Evolutionary conservation across 2,797 vertebrate species (phyloP).

Genomic region (Novumbra hubbsi): DNA sequence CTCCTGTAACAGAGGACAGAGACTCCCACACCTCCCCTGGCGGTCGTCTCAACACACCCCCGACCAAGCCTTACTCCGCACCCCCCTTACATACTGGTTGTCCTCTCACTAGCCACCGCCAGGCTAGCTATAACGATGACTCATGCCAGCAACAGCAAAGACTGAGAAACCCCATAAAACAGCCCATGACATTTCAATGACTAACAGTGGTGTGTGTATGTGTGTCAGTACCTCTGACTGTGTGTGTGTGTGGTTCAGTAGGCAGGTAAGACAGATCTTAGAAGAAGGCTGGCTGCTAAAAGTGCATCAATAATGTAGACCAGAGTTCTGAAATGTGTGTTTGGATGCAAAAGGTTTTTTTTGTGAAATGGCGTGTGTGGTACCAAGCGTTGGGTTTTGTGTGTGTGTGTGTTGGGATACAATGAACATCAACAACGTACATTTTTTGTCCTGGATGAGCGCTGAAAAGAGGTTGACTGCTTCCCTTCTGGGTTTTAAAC

Average conservation of each 20-base stretch:
- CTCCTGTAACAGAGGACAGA: too few species aligned
- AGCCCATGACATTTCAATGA: too few species aligned
- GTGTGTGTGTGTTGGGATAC: not conserved
- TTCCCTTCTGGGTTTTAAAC: too few species aligned
- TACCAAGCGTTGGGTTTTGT: not conserved
- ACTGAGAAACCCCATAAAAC: not conserved
- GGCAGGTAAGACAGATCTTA: slow-evolving; percentile 44
- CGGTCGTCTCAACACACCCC: not conserved
- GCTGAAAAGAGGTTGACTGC: too few species aligned
- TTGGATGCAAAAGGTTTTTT: not conserved
- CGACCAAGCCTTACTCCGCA: not conserved
- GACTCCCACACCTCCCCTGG: too few species aligned
- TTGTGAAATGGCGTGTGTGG: not conserved
- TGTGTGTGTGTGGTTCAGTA: slow-evolving; percentile 29
- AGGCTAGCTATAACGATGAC: not conserved
- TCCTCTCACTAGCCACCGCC: not conserved
- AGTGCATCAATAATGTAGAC: slow-evolving; percentile 55
- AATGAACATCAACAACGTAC: too few species aligned
- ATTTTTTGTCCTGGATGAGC: too few species aligned
- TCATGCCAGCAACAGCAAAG: not conserved
- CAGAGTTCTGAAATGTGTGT: not conserved
- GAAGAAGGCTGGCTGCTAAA: slow-evolving; percentile 51
- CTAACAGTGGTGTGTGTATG: not conserved
- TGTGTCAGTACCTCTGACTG: too few species aligned
- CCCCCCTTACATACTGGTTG: not conserved